Percentiles rank a stretch among this genome's conserved stretches.
These are phyloP conservation scores for Pissodes strobi DNA, from an alignment of 1,140 invertebrate species.

Conservation along the genomic window DNA sequence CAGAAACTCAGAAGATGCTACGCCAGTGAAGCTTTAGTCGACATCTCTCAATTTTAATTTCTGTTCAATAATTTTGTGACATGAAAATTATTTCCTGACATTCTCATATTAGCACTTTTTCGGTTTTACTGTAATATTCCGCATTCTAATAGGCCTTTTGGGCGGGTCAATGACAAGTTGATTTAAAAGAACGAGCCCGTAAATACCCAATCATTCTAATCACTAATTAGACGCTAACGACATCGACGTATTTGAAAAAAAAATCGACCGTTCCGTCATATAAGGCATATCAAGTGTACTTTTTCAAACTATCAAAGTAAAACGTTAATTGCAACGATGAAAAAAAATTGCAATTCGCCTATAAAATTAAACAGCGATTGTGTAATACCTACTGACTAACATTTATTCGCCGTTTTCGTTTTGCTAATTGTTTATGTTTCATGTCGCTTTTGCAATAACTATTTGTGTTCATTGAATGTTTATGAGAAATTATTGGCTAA, in stretches of 20 bases:
- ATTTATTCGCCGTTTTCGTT: conserved; percentile 14
- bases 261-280: not conserved
- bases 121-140: no score
- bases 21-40: no score
- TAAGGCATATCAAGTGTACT: not conserved
- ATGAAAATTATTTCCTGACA: no score
- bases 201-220: no score
- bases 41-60: no score
- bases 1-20: no score
- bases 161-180: no score
- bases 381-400: not conserved
- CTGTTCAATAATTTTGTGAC: no score
- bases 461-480: conserved; percentile 14
- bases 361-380: conserved; percentile 14
- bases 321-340: not conserved
- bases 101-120: no score
- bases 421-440: conserved; percentile 23
- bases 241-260: not conserved
- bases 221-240: not conserved
- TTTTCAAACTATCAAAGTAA: conserved; percentile 12
- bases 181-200: no score
- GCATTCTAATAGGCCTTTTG: no score
- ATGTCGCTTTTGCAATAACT: conserved; percentile 15
- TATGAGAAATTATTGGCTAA: not conserved
- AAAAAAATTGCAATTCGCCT: not conserved